Conservation (phyloP, 2,888 invertebrate genomes). For the Polietes domitor region DNA sequence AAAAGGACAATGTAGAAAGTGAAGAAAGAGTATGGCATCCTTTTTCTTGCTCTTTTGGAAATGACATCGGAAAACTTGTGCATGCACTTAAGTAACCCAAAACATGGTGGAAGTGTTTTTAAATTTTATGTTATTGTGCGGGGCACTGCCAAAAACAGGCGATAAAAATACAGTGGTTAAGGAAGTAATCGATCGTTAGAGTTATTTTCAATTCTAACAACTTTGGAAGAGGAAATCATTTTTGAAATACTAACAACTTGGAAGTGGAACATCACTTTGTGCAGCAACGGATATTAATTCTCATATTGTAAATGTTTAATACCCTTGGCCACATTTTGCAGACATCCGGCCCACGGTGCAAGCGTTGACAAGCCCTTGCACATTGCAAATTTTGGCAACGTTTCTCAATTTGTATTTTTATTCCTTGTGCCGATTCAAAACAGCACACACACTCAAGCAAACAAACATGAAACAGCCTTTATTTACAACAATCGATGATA, state of each 20-base stretch:
- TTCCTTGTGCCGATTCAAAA: background rate
- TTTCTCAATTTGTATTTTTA: conserved; percentile 25
- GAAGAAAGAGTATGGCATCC: no score
- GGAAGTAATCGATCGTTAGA: background rate
- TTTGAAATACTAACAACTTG: no score
- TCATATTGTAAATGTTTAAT: background rate
- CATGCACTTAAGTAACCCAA: conserved; percentile 12
- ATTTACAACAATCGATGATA: conserved; percentile 54
- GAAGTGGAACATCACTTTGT: no score
- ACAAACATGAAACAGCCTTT: conserved; percentile 41
- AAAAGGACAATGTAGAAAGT: background rate
- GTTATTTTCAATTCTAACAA: background rate
- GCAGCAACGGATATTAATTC: background rate
- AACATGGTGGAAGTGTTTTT: conserved; percentile 23
- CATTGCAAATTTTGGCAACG: conserved; percentile 47
- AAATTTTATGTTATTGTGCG: conserved; percentile 11
- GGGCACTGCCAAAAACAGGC: conserved; percentile 46
- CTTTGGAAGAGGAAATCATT: no score
- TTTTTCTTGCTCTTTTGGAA: background rate
- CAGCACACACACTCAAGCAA: conserved; percentile 23
- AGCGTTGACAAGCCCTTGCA: background rate
- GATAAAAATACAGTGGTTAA: conserved; percentile 38
- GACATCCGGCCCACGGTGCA: background rate
- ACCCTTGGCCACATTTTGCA: no score
- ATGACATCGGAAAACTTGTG: background rate